phyloP scores from a whole-genome alignment of 2,888 invertebrate species.

The Masnerella sp. region DNA sequence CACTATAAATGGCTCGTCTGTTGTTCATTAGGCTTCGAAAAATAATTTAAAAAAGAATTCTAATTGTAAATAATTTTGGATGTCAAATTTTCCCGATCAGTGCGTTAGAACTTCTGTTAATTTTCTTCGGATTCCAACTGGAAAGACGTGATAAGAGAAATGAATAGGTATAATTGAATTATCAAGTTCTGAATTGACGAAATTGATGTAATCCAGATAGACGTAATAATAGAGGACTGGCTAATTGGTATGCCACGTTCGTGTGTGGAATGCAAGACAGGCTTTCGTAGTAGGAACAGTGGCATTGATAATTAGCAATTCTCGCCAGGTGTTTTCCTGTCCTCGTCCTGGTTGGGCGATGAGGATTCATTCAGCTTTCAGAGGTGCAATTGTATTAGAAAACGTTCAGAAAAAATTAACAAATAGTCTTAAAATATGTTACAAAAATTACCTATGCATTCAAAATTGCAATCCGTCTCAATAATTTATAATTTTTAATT shows the following conservation, averaged over 20 bases:
- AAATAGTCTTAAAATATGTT: too few relatives aligned
- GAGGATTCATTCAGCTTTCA: constrained; percentile 45
- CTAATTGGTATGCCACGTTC: constrained; percentile 63
- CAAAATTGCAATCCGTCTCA: too few relatives aligned
- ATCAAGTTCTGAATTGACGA: constrained; percentile 4
- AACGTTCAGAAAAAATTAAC: too few relatives aligned
- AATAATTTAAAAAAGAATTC: constrained; percentile 15
- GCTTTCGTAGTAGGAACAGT: constrained; percentile 61
- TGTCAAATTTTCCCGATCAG: too few relatives aligned
- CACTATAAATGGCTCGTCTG: background rate
- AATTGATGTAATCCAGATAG: constrained; percentile 37
- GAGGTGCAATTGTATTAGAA: too few relatives aligned
- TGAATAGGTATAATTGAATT: constrained; percentile 6
- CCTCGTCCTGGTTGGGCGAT: constrained; percentile 66
- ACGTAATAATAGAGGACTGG: constrained; percentile 60
- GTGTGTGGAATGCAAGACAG: constrained; percentile 56
- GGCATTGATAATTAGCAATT: constrained; percentile 72
- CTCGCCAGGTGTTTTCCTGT: constrained; percentile 69
- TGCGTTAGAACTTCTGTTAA: too few relatives aligned
- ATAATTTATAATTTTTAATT: too few relatives aligned
- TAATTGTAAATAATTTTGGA: too few relatives aligned
- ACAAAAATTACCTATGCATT: too few relatives aligned
- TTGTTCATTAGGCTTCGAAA: constrained; percentile 6
- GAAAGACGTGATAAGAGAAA: background rate
- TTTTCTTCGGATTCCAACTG: too few relatives aligned